These are phyloP conservation scores for Prochilodus magdalenae DNA, from an alignment of 2,113 vertebrate species.

Conservation along the genomic window DNA sequence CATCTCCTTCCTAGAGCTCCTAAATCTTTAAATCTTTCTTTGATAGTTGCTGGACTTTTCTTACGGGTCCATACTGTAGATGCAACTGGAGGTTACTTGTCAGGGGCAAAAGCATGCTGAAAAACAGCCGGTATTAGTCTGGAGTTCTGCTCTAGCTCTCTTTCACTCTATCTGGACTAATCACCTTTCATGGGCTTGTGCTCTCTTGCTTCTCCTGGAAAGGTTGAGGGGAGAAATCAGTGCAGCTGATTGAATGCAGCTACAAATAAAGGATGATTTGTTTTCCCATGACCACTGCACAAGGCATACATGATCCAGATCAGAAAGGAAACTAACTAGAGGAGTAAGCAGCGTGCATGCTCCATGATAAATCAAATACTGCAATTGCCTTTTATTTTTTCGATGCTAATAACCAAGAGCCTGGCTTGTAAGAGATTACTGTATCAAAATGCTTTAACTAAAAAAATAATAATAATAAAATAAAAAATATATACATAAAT, in stretches of 20 bases:
- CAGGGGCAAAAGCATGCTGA: not conserved
- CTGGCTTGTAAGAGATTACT: not conserved
- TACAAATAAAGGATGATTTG: constrained; percentile 1
- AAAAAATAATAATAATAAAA: too few relatives aligned
- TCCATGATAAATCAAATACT: constrained; percentile 23
- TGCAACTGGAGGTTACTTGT: not conserved
- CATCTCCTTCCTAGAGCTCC: not conserved
- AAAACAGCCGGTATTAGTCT: constrained; percentile 5
- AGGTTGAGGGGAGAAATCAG: not conserved
- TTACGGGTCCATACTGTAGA: not conserved
- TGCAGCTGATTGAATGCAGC: too few relatives aligned
- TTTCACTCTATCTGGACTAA: not conserved
- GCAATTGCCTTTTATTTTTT: not conserved
- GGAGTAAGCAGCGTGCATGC: not conserved
- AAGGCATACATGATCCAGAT: constrained; percentile 4
- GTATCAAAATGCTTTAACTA: too few relatives aligned
- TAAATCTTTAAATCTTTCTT: not conserved
- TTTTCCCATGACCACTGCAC: not conserved
- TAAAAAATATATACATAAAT: too few relatives aligned
- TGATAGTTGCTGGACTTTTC: not conserved
- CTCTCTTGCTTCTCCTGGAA: not conserved
- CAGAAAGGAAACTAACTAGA: constrained; percentile 23
- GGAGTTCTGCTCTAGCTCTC: not conserved
- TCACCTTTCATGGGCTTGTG: not conserved
- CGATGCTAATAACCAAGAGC: too few relatives aligned